Evolutionary conservation across 2,888 invertebrate genomes (phyloP), one percentile per base, ranked within the genome.

Genomic region (Colostygia pectinataria): DNA sequence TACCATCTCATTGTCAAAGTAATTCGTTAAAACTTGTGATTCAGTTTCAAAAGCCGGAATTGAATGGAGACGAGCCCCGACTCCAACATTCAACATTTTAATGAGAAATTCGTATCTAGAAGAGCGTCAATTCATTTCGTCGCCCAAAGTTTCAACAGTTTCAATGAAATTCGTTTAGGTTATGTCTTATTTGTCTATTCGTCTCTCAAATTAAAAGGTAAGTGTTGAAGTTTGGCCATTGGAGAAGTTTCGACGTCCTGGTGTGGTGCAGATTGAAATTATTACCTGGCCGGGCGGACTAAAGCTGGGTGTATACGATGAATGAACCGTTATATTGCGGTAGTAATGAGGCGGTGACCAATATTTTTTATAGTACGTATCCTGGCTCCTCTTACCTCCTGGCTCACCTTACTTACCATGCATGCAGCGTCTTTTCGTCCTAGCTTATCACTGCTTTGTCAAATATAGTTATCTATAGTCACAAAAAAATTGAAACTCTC

Each of bases 101-200:
- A 88, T 87, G 84, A 88, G 84, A 84, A 85, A 74, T 85, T 85
- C 83, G 83, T 81, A 83, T 83, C 83, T 80, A 77, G 68, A 74
- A 75, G 72, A 73, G 69, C 74, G 74, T 75, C 78, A 80, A 80
- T 84, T 80, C 78, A 83, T 83, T 78, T 74, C 71, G 70, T 69
- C 70, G 69, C 66, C 68, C 63, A 66, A 79, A 80, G 71, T 81
- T 79, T 75, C 63, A 57, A 69, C 69, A 61, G 73, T 77, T 74
- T 73, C 66, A 74, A 71, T 66, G 65, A 67, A 70, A 77, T 71
- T 76, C 68, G 69, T 73, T 74, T 72, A 65, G 67, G 68, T 50
- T 68, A 68, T 70, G 68, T 79, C 77, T 82, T 84, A 80, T 83
- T 86, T 85, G 81, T 84, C 75, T 74, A 72, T 70, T 57, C 64